These are phyloP conservation scores for Ariolimax columbianus DNA, from an alignment of 2,888 invertebrate species.

Conservation along the genomic window DNA sequence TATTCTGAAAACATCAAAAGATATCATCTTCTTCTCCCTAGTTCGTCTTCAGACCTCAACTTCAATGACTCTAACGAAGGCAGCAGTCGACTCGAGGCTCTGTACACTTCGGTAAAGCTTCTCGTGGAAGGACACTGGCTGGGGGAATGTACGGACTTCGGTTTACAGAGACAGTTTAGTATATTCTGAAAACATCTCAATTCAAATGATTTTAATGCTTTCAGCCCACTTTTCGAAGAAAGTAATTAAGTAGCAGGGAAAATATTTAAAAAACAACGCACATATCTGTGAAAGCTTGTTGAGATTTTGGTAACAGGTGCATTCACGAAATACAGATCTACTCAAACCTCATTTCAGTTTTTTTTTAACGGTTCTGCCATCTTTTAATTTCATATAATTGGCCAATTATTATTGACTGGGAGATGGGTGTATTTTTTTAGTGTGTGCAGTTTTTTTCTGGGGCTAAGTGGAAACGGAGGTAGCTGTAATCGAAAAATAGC, in stretches of 20 bases:
- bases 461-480: background rate
- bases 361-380: background rate
- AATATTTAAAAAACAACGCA: background rate
- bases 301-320: conserved; percentile 24
- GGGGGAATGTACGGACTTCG: too few relatives aligned
- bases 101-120: too few relatives aligned
- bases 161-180: too few relatives aligned
- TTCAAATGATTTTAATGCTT: conserved; percentile 8
- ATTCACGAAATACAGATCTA: conserved; percentile 12
- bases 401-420: conserved; percentile 31
- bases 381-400: conserved; percentile 35
- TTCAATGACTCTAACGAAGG: too few relatives aligned
- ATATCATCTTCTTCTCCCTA: too few relatives aligned
- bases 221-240: background rate
- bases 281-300: conserved; percentile 2
- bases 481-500: background rate
- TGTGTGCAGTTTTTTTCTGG: too few relatives aligned
- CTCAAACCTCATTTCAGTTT: background rate
- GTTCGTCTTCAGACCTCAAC: too few relatives aligned
- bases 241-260: background rate
- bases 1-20: too few relatives aligned
- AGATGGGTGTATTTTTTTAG: conserved; percentile 20
- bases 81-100: too few relatives aligned
- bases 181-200: background rate
- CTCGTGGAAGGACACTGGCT: too few relatives aligned